Evolutionary conservation across 2,113 vertebrate genomes (phyloP), one percentile per base, ranked within the genome.

Genomic region (Bos indicus): DNA sequence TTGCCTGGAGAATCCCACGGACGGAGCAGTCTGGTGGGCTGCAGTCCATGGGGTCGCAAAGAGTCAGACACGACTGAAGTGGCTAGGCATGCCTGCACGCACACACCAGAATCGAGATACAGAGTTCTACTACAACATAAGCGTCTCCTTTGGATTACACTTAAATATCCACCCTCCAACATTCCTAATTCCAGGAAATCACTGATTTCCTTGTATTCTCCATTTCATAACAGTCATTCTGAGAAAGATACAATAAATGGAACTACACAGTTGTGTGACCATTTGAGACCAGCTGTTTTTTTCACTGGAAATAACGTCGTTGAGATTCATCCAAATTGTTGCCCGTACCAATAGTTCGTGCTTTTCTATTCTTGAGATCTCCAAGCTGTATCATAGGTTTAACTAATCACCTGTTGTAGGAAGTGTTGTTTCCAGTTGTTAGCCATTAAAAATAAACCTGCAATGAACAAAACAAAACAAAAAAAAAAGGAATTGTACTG

Each of bases 401-500:
- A 88, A 88, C 60, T 25, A 56, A 36, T 56, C n/a, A 26, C 15
- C 14, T 28, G 12, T 40, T 71, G 51, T 4, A 19, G 8, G 25
- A 74, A 54, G 28, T 54, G 26, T 46, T 46, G 88, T 25, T 88
- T 88, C 46, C 25, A 56, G 23, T 28, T 74, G 54, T 89, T 40
- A 36, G 26, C 51, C 71, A 74, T 56, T 89, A 88, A 54, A 56
- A 89, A 74, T 56, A 56, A 89, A 89, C 64, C n/a, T 56, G 28
- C 87, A 54, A 43, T 30, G 36, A 56, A 74, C 87, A 89, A 36
- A 36, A 36, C 36, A 36, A 36, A 40, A 40, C 40, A 40, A 40
- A 1, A 40, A 40, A 40, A 40, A 40, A 40, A 40, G 40, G 40
- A 98, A 92, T 98, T 96, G 96, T 94, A 97, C n/a, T 96, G 95